Conservation (phyloP, 2,797 vertebrate genomes). For the Loriculus beryllinus region DNA sequence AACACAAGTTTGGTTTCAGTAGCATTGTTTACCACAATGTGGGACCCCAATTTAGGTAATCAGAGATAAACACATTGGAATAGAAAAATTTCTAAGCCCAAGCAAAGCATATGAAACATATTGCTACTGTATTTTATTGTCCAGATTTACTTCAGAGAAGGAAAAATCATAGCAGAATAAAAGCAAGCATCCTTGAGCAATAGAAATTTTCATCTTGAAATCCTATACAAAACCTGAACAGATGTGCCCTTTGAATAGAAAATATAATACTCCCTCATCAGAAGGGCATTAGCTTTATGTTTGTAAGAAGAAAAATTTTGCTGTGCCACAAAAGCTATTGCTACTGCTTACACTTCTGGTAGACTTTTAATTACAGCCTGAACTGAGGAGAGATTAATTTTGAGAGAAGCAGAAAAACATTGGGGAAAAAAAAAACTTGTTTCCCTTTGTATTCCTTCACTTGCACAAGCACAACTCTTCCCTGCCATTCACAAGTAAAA, state of each 20-base stretch:
- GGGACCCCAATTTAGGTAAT: neutral
- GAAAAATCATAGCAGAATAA: neutral
- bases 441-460: neutral
- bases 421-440: neutral
- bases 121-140: neutral
- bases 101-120: neutral
- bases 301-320: neutral
- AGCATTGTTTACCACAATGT: neutral
- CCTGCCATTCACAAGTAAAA: neutral
- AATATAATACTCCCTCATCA: neutral
- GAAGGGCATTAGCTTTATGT: neutral
- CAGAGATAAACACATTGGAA: neutral
- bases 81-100: neutral
- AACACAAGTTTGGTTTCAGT: neutral
- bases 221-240: neutral
- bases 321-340: neutral
- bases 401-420: neutral
- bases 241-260: neutral
- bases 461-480: neutral
- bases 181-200: neutral
- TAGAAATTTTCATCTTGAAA: neutral
- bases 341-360: neutral
- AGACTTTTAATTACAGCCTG: neutral
- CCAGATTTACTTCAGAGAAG: neutral
- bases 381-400: neutral